Base-by-base conservation (phyloP, 2,797 vertebrate species). In the Syndactyla subalaris region DNA sequence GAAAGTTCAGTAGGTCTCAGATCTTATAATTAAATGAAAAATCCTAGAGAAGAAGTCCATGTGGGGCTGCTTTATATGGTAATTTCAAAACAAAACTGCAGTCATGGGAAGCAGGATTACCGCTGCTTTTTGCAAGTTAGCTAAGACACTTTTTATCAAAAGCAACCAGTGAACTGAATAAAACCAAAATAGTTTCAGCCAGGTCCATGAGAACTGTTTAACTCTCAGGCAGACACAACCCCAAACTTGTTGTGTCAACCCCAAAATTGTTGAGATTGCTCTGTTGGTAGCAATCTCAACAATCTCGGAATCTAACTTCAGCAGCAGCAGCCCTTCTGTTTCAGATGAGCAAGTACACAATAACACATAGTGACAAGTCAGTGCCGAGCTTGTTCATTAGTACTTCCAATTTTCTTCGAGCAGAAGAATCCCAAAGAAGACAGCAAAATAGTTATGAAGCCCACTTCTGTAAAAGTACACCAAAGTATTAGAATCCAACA, bases 11-110 rank as follows among this genome's bases (percentile, higher is more conserved):
- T 36, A 58, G 29, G 55, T 90, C 76, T 89, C 80, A 76, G 49
- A 41, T 85, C 57, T 79, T 76, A 88, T 57, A 74, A 95, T 85
- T 94, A 89, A 89, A 91, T 92, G 68, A 26, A 86, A 73, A 95
- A 43, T 18, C 16, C n/a, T 41, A 2, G 34, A 82, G 54, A 51
- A 38, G 27, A 51, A 36, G 23, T 52, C 30, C 62, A 27, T 62
- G 32, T 27, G 13, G 19, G 23, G 3, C 19, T 87, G 61, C 24
- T 80, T 79, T 93, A 76, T 48, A 12, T 43, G 34, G 58, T 73
- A 67, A 75, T 75, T 92, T 52, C 36, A 30, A 80, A 86, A 27
- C 59, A 85, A 85, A 95, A 66, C 10, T 38, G 12, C 48, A 59
- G 46, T 67, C 48, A 65, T 2, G 1, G 49, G 48, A 93, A 91